Conservation (phyloP, 2,113 vertebrate genomes). For the Plotosus lineatus region DNA sequence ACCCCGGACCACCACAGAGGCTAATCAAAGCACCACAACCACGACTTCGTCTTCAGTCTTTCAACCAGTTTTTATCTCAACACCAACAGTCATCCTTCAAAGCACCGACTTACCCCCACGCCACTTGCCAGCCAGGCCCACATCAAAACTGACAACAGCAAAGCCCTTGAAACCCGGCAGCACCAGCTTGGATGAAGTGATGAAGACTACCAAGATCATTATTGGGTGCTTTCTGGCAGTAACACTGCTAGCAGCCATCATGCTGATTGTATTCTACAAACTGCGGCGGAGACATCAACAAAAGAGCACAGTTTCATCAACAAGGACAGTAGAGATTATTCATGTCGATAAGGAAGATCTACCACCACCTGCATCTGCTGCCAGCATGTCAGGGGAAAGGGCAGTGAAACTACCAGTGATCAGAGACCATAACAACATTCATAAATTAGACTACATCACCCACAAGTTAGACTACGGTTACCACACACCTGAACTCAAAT, state of each 20-base stretch:
- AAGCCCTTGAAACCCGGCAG: conserved; percentile 73
- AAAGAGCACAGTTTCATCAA: conserved; percentile 88
- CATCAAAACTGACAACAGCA: conserved; percentile 74
- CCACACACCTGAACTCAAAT: conserved; percentile 66
- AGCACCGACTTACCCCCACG: conserved; percentile 82
- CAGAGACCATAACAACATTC: conserved; percentile 88
- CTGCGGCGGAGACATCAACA: conserved; percentile 95
- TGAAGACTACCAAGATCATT: conserved; percentile 99
- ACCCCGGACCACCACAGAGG: conserved; percentile 80
- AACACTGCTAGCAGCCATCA: conserved; percentile 91
- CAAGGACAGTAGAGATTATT: conserved; percentile 93
- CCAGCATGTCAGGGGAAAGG: conserved; percentile 79
- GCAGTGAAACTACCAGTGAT: conserved; percentile 84
- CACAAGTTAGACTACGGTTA: conserved; percentile 73
- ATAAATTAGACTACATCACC: conserved; percentile 81
- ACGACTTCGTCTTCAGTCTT: conserved; percentile 89
- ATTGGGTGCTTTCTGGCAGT: conserved; percentile 98
- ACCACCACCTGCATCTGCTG: conserved; percentile 76
- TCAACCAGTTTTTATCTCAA: conserved; percentile 94
- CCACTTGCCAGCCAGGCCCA: conserved; percentile 73
- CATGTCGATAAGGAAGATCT: conserved; percentile 94
- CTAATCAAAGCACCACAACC: conserved; percentile 67
- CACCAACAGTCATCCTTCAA: conserved; percentile 89
- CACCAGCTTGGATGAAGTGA: conserved; percentile 95
- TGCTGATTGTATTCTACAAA: conserved; percentile 98